A percentile compares a stretch with the other conserved stretches of the same genome.
Evolutionary conservation across 1,140 invertebrate species (phyloP).

Genomic region (Gryon sp.): DNA sequence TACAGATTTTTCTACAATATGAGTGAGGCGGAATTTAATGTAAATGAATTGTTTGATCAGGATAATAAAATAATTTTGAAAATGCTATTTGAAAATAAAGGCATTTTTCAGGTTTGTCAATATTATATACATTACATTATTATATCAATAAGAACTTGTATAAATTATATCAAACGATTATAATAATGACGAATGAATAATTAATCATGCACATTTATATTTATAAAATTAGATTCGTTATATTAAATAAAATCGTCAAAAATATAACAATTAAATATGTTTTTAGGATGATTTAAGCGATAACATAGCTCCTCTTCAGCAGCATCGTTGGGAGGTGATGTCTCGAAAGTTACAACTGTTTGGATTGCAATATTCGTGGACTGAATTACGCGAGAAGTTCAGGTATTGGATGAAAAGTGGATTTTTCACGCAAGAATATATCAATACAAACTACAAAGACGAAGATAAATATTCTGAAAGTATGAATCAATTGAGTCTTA

Average conservation of each 20-base stretch:
- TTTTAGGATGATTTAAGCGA: constrained; percentile 14
- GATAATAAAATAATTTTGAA: constrained; percentile 3
- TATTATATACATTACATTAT: not conserved
- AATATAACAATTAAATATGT: not conserved
- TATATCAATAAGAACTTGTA: no score
- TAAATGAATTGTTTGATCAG: constrained; percentile 2
- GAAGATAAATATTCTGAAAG: no score
- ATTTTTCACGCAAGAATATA: not conserved
- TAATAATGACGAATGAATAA: no score
- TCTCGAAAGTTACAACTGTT: constrained; percentile 5
- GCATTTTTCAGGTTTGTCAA: constrained; percentile 6
- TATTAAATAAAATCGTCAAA: no score
- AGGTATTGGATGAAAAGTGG: constrained; percentile 16
- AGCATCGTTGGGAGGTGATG: constrained; percentile 35
- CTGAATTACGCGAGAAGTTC: constrained; percentile 4
- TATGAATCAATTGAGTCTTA: no score
- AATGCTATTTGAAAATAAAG: constrained; percentile 11
- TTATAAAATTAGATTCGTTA: no score
- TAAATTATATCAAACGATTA: no score
- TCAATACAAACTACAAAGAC: not conserved
- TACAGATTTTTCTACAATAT: no score
- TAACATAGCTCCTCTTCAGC: constrained; percentile 13
- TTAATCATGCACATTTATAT: no score
- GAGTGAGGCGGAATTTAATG: not conserved
- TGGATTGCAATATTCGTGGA: constrained; percentile 16